Evolutionary conservation across 2,113 vertebrate genomes (phyloP).

Genomic region (Trematocara zebra): DNA sequence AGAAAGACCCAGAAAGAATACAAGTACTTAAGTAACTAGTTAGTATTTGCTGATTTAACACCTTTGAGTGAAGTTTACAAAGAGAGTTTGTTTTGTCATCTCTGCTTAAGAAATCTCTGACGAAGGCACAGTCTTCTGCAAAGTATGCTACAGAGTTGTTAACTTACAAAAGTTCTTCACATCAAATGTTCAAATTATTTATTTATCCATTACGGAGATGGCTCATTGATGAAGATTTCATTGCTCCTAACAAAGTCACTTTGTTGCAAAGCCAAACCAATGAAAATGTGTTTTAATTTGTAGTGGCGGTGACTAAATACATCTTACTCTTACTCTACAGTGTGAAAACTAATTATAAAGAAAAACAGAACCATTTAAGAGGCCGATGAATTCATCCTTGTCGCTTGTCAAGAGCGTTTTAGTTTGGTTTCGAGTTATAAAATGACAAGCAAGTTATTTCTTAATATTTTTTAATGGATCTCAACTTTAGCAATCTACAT

Average conservation of each 20-base stretch:
- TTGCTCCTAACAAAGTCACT: not conserved
- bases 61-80: not conserved
- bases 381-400: not conserved
- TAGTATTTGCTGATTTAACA: not conserved
- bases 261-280: not conserved
- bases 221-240: not conserved
- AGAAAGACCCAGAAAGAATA: not conserved
- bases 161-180: not conserved
- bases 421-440: not conserved
- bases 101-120: not conserved
- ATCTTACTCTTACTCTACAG: not conserved
- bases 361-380: not conserved
- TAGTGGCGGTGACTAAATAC: not conserved
- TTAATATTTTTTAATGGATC: not conserved
- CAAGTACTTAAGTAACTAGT: not conserved
- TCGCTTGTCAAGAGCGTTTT: not conserved
- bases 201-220: not conserved
- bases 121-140: not conserved
- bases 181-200: not conserved
- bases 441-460: not conserved
- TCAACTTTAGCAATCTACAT: not conserved
- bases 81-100: not conserved
- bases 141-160: not conserved
- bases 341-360: slow-evolving; percentile 1
- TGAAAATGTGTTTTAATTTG: not conserved